Percentiles rank a stretch among this genome's conserved stretches.
These are phyloP conservation scores for Lasioglossum baleicum DNA, from an alignment of 1,140 invertebrate species.

Conservation along the genomic window DNA sequence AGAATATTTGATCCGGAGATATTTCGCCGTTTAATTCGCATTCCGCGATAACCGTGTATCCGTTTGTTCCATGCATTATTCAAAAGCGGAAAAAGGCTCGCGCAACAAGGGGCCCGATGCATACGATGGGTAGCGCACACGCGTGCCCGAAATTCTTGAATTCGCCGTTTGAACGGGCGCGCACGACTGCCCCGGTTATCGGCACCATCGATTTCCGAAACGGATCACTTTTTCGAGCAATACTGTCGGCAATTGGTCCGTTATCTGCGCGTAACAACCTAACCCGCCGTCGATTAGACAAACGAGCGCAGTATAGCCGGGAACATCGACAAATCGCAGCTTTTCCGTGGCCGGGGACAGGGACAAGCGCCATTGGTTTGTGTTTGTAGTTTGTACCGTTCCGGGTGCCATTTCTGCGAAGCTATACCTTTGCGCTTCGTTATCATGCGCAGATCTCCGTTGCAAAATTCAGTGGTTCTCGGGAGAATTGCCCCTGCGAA, in stretches of 20 bases:
- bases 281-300: conserved; percentile 18
- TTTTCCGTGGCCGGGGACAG: not conserved
- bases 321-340: conserved; percentile 25
- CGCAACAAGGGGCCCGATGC: too few relatives aligned
- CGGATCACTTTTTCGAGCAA: conserved; percentile 11
- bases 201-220: not conserved
- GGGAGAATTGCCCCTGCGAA: not conserved
- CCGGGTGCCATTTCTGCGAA: not conserved
- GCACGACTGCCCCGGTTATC: not conserved
- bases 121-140: too few relatives aligned
- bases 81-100: too few relatives aligned
- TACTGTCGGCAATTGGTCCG: conserved; percentile 16
- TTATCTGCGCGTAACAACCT: conserved; percentile 26
- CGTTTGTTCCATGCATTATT: too few relatives aligned
- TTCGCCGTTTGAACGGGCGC: not conserved
- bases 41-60: too few relatives aligned
- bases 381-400: not conserved
- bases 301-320: conserved; percentile 27
- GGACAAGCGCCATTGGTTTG: not conserved
- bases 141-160: not conserved
- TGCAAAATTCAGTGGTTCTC: not conserved
- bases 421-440: not conserved
- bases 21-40: too few relatives aligned
- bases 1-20: too few relatives aligned
- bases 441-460: not conserved